Base-by-base conservation (phyloP, 2,113 vertebrate genomes). In the Galbula dea region DNA sequence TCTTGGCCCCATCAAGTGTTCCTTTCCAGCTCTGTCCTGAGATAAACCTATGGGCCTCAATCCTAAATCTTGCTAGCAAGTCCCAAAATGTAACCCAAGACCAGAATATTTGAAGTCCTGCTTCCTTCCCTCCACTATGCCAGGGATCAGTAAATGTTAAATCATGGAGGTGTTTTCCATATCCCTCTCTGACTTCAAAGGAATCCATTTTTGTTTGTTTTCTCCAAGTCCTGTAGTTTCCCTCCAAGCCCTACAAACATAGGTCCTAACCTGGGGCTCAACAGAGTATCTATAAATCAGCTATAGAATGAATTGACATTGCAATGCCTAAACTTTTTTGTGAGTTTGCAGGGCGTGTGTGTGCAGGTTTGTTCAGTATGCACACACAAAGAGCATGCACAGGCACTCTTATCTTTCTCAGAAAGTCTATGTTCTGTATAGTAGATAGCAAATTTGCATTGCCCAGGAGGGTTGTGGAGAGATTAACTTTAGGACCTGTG, bases 401-500 rank as follows among this genome's bases (percentile, higher is more conserved):
- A 83, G 41, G 12, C 85, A 17, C 62, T 67, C 69, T 41, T 46
- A 36, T 29, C 81, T 59, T 80, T 52, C 68, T 80, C 45, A 58
- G 26, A 46, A 41, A 78, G 37, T n/a, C 43, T 80, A 11, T 54
- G 61, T 48, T 88, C 45, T 69, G 20, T 6, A 39, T 45, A 71
- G 62, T 26, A 90, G 87, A 82, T 13, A 88, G 61, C 48, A 73
- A 86, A 90, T 76, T 54, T 65, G 62, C 41, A 21, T 19, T 89
- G 46, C 78, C 74, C 2, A 0, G 4, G 66, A 76, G 83, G 69
- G 39, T 4, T 91, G 74, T 32, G 52, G 12, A 29, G 59, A 84
- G 81, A 87, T 92, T 85, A 85, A 54, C 62, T 58, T 34, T 11
- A 76, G 54, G 74, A 93, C 78, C 73, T 88, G 82, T 58, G 85